Conservation (phyloP, 2,888 invertebrate genomes). For the Dicyrtoma fusca region DNA sequence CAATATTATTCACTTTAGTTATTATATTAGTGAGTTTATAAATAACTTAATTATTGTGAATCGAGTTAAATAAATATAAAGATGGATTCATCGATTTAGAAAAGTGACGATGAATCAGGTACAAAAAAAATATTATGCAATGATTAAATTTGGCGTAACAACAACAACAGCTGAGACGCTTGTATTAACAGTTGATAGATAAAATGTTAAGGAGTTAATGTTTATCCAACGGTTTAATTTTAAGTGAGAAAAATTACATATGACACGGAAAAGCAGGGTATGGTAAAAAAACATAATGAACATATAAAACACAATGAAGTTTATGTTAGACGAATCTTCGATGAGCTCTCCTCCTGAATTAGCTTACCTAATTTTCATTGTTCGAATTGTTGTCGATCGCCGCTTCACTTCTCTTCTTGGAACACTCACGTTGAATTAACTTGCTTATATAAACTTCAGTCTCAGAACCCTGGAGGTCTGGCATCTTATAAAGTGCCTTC, state of each 20-base stretch:
- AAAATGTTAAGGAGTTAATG: slow-evolving; percentile 29
- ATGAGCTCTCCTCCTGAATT: neutral
- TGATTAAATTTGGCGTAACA: neutral
- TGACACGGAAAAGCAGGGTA: neutral
- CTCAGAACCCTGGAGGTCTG: slow-evolving; percentile 76
- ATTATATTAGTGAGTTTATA: neutral
- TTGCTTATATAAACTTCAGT: slow-evolving; percentile 82
- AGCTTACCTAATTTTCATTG: slow-evolving; percentile 24
- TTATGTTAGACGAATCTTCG: slow-evolving; percentile 10
- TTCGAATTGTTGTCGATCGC: slow-evolving; percentile 29
- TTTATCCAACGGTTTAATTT: slow-evolving; percentile 12
- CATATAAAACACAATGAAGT: slow-evolving; percentile 9
- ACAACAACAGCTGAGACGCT: neutral
- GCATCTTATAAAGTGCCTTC: slow-evolving; percentile 64
- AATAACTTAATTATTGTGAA: neutral
- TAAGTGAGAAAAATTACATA: slow-evolving; percentile 4
- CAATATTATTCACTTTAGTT: no score
- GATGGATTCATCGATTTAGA: neutral
- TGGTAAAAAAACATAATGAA: slow-evolving; percentile 25
- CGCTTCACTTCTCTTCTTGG: slow-evolving; percentile 36
- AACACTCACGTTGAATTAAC: slow-evolving; percentile 63
- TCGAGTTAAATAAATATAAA: neutral
- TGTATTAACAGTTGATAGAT: slow-evolving; percentile 7
- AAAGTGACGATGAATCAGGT: neutral
- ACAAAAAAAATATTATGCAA: slow-evolving; percentile 17